Conservation (phyloP, 1,140 invertebrate species). For the Drosophila gunungcola region DNA sequence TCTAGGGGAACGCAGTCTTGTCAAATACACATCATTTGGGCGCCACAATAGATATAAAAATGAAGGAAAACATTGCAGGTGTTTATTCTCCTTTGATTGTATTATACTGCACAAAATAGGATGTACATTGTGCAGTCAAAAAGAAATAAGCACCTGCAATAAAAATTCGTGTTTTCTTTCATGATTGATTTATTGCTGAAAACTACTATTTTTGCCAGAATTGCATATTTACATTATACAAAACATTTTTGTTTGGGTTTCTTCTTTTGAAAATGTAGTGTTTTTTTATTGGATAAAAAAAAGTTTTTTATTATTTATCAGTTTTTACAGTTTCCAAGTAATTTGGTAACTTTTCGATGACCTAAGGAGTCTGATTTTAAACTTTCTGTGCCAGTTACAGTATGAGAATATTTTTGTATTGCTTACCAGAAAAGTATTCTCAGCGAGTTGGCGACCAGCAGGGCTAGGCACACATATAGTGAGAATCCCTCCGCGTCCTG, state of each 20-base stretch:
- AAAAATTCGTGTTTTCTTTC: background rate
- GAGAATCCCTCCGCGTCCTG: constrained; percentile 98
- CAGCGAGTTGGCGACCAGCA: constrained; percentile 97
- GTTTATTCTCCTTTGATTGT: background rate
- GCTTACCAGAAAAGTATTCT: constrained; percentile 99
- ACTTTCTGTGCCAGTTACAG: background rate
- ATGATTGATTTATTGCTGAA: constrained; percentile 16
- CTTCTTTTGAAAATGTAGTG: background rate
- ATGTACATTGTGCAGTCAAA: constrained; percentile 3
- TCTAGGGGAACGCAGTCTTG: too few species aligned
- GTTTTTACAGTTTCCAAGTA: too few species aligned
- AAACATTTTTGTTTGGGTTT: background rate
- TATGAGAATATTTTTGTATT: background rate
- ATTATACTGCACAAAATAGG: background rate
- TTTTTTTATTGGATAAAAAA: too few species aligned
- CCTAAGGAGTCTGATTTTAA: background rate
- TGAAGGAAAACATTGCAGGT: background rate
- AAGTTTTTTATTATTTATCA: too few species aligned
- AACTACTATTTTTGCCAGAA: background rate
- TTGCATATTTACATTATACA: background rate
- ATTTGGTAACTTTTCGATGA: too few species aligned
- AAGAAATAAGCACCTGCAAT: background rate
- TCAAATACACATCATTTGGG: too few species aligned
- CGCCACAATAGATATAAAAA: background rate
- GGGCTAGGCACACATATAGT: constrained; percentile 96